Percentiles rank a stretch among this genome's conserved stretches.
Conservation (phyloP, 2,888 invertebrate species). For the Sinhomidia bicolor region DNA sequence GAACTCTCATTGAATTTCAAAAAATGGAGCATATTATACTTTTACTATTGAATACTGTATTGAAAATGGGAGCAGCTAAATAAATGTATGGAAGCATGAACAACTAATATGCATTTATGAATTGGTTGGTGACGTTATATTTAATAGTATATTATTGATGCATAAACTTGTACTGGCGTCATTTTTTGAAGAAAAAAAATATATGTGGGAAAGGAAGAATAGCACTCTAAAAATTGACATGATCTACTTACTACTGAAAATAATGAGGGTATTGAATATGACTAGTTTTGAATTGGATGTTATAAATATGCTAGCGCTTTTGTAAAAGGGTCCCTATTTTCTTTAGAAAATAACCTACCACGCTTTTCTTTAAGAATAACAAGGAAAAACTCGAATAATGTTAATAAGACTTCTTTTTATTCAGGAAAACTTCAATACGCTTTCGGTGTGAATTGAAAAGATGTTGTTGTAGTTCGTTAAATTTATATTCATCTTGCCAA, state of each 20-base stretch:
- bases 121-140: not conserved
- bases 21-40: no score
- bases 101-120: no score
- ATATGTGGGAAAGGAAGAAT: not conserved
- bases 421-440: not conserved
- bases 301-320: not conserved
- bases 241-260: slow-evolving; percentile 7
- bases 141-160: not conserved
- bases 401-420: not conserved
- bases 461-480: not conserved
- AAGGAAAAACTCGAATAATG: not conserved
- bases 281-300: not conserved
- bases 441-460: not conserved
- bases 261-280: not conserved
- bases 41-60: no score
- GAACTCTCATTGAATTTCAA: no score
- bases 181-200: not conserved
- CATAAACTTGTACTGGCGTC: not conserved
- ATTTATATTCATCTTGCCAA: not conserved
- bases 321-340: not conserved
- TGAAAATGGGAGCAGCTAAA: not conserved
- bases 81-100: not conserved
- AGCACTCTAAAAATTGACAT: not conserved
- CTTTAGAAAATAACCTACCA: not conserved
- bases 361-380: not conserved